Percentiles rank a stretch among this genome's conserved stretches.
Evolutionary conservation across 2,113 vertebrate species (phyloP).

Genomic region (Pelecanus crispus): DNA sequence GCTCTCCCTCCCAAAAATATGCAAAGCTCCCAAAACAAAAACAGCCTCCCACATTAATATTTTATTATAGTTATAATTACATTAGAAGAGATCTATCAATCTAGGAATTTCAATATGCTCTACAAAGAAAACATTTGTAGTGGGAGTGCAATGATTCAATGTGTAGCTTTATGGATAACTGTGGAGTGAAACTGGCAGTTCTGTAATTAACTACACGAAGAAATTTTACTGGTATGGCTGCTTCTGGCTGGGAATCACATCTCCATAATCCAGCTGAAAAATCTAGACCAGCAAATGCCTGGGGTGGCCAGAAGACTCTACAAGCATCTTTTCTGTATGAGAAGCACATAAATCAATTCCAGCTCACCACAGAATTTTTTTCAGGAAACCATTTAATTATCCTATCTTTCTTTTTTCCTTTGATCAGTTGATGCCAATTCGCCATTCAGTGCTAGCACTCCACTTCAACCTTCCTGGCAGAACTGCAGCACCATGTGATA

Average conservation of each 20-base stretch:
- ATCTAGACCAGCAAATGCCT: neutral
- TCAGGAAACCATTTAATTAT: neutral
- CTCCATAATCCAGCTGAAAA: neutral
- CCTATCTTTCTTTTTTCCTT: neutral
- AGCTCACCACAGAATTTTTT: neutral
- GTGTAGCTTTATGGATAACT: neutral
- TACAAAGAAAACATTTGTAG: neutral
- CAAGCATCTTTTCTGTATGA: neutral
- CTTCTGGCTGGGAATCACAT: neutral
- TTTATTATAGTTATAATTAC: neutral
- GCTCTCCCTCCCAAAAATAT: neutral
- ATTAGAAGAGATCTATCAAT: neutral
- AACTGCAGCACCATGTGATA: neutral
- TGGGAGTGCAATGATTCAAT: neutral
- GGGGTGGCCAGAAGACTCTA: neutral
- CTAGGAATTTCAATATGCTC: neutral
- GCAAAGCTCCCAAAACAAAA: neutral
- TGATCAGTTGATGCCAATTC: neutral
- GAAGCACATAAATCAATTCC: neutral
- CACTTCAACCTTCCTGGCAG: neutral
- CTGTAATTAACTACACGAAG: neutral
- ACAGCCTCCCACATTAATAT: neutral
- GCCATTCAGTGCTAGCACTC: neutral
- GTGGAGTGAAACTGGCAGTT: neutral
- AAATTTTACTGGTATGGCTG: neutral